These are phyloP conservation scores for Colletes collaris DNA, from an alignment of 2,888 invertebrate species.

Conservation along the genomic window DNA sequence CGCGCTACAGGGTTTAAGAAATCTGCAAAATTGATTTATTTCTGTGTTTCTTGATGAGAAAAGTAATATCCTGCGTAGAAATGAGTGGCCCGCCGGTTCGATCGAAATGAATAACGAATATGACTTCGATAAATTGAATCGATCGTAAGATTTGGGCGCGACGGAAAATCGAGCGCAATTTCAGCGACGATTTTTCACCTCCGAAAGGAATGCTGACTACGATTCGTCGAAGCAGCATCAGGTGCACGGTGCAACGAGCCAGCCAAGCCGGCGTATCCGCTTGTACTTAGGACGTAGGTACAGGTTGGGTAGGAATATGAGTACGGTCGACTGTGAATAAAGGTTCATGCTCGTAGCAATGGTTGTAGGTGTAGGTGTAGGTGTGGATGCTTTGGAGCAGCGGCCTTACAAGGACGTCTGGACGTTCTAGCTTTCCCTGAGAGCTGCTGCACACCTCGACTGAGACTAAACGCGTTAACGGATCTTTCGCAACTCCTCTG, in stretches of 20 bases:
- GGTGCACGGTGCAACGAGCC: slow-evolving; percentile 32
- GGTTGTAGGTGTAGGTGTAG: slow-evolving; percentile 54
- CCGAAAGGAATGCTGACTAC: slow-evolving; percentile 35
- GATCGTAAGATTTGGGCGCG: background rate
- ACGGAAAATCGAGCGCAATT: slow-evolving; percentile 8
- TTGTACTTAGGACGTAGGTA: slow-evolving; percentile 49
- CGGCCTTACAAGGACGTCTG: slow-evolving; percentile 72
- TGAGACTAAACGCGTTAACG: slow-evolving; percentile 57
- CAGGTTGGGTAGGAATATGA: slow-evolving; percentile 61
- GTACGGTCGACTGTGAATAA: slow-evolving; percentile 51
- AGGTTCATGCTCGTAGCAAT: slow-evolving; percentile 45
- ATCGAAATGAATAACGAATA: too few species aligned
- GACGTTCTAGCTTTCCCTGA: slow-evolving; percentile 66
- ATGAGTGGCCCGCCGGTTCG: too few species aligned
- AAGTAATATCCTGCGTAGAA: too few species aligned
- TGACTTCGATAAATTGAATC: too few species aligned
- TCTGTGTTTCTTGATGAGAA: too few species aligned
- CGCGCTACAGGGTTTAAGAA: too few species aligned
- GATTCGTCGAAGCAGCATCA: slow-evolving; percentile 50
- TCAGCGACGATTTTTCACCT: slow-evolving; percentile 8
- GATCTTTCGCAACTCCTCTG: slow-evolving; percentile 52
- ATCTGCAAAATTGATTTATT: too few species aligned
- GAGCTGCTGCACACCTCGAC: slow-evolving; percentile 49
- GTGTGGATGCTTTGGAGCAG: slow-evolving; percentile 70
- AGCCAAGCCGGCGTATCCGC: slow-evolving; percentile 13